phyloP scores from a whole-genome alignment of 2,113 vertebrate genomes.

The Heliornis fulica region DNA sequence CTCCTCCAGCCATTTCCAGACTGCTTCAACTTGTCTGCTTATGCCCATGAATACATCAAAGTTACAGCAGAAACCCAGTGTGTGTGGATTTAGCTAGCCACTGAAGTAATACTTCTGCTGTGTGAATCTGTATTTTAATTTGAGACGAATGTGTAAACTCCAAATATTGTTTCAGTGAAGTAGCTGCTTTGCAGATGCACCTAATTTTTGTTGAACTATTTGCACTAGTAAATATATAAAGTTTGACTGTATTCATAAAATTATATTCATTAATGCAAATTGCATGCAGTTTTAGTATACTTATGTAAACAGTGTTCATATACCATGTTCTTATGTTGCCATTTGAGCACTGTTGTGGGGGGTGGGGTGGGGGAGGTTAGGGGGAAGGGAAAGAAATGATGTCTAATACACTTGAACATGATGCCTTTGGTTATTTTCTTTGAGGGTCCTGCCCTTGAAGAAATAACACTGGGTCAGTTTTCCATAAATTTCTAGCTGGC shows the following conservation, averaged over 20 bases:
- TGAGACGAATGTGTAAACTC: neutral
- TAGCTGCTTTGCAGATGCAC: neutral
- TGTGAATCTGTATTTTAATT: neutral
- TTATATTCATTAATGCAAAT: slow-evolving; percentile 24
- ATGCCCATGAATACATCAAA: neutral
- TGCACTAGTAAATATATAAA: slow-evolving; percentile 25
- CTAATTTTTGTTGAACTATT: slow-evolving; percentile 2
- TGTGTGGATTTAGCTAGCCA: neutral
- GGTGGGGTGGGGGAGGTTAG: no score
- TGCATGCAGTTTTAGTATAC: neutral
- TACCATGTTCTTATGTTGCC: neutral
- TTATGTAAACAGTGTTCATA: neutral
- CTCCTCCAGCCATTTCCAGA: neutral
- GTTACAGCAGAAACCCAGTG: neutral
- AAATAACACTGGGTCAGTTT: neutral
- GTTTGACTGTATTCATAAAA: slow-evolving; percentile 16
- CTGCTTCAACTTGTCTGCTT: neutral
- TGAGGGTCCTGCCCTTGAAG: neutral
- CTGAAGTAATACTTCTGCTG: neutral
- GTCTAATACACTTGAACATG: neutral
- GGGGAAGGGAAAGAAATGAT: no score
- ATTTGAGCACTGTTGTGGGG: neutral
- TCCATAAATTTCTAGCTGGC: neutral
- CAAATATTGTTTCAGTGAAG: neutral
- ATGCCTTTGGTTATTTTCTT: neutral